Base-by-base conservation (phyloP, 1,140 invertebrate species). In the Cydia splendana region DNA sequence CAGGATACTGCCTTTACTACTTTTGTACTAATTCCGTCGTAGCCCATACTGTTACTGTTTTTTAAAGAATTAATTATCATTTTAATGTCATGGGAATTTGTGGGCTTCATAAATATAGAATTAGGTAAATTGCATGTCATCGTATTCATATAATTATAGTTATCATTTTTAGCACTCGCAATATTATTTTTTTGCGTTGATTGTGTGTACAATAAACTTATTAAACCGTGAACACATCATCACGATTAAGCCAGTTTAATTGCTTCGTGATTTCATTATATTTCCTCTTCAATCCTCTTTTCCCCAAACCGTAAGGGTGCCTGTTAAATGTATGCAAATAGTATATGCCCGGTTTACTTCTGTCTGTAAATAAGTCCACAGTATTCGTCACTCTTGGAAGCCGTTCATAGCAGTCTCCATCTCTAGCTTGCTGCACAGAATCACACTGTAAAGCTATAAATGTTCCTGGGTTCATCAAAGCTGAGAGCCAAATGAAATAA, bases 361-460 rank as follows among this genome's bases (percentile, higher is more conserved):
- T 86, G 75, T 91, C 83, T 7, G 79, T 82, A 13, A 88, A 82
- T 7, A 86, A 57, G 13, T 88, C 88, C 15, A 91, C 38, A 2
- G 87, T n/a, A 34, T 89, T 90, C 0, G 86, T 90, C 0, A 85
- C 80, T 42, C 74, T 42, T 0, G 90, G 90, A 18, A 65, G 71
- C 53, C 81, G 82, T 18, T 87, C 83, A 48, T 84, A 90, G 51
- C 90, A 91, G 7, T 87, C 77, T 24, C 76, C 83, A 10, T 87
- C 53, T 13, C 88, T 82, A 4, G 90, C 90, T 20, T 90, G 81
- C 51, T 92, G 89, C 0, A 91, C 86, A 0, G 87, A 86, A 77
- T 90, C 86, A 48, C 90, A 92, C 65, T 90, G 78, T 2, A 92
- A 76, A 0, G 83, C 89, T 7, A 92, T 84, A 77, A 91, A 92